Base-by-base conservation (phyloP, 1,140 invertebrate species). In the Drosophila aff. region DNA sequence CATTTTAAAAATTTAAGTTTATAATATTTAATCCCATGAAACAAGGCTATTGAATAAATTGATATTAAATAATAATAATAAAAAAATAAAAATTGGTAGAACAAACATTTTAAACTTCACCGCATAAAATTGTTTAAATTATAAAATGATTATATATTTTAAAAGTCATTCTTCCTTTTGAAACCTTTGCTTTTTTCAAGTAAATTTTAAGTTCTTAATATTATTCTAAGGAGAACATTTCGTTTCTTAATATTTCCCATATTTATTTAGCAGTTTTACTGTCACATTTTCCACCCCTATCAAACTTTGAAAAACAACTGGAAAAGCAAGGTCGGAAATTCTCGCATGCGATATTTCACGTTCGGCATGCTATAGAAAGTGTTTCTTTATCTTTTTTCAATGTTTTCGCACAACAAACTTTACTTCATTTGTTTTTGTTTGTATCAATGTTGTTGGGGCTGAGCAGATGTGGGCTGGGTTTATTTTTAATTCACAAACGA, bases 401-500 rank as follows among this genome's bases (percentile, higher is more conserved):
- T 38, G 26, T 40, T 28, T 31, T 59, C 33, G 36, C 46, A 38
- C 10, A 64, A 43, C 46, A 62, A 57, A 66, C 21, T 21, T 26
- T 11, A 23, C 47, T 68, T 44, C 40, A n/a, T 15, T 67, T 64
- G 63, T 53, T 60, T 46, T 76, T 79, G 26, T 43, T 76, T 36
- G 44, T 4, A 36, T 18, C 3, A 57, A 40, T 50, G 60, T 21
- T 46, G 40, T 57, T 60, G 18, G 21, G 28, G 41, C 28, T 41
- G 16, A 31, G 21, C 52, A 58, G 53, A 69, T 68, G 52, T 50
- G 9, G 47, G 47, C 61, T 60, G 60, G 76, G 72, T 61, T 89
- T 89, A 89, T 74, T 76, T 66, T 52, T 62, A 69, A 69, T 77
- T 60, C 43, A 53, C 36, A 53, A 46, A 55, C 31, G 75, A 77